Base-by-base conservation (phyloP, 2,888 invertebrate genomes). In the Ectemnius lituratus region DNA sequence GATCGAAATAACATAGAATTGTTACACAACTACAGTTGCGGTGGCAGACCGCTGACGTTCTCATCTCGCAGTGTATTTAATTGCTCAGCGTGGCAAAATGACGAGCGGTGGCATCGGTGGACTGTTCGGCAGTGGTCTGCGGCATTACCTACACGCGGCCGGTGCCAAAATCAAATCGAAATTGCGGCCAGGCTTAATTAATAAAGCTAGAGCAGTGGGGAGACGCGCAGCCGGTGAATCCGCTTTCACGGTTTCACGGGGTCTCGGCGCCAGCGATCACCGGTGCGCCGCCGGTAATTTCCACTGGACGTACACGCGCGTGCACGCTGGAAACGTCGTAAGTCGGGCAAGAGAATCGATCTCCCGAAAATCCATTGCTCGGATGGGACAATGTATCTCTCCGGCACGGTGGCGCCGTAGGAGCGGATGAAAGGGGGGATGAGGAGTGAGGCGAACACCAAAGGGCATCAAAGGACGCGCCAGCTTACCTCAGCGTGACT, bases 401-500 rank as follows among this genome's bases (percentile, higher is more conserved):
- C n/a, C 13, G 52, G 52, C 52, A 52, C 14, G 52, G 16, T 5
- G 16, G 16, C 4, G 16, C 52, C 14, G 16, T 5, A 11, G 16
- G 16, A 11, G 16, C 52, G 5, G 52, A 1, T 1, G 52, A 49
- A 49, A 11, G 49, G n/a, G 49, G 49, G 46, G 13, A 27, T 3
- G 16, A 8, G 37, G 49, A 49, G 62, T 20, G 14, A 58, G 27
- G 27, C 14, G 27, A 49, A 59, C 27, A 13, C 62, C 14, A 60
- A 67, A 65, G 46, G 47, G 37, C 57, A 75, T 62, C 16, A 59
- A 59, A 46, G 28, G 62, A 65, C 20, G 28, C 37, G 56, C 46
- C 63, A 67, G 59, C 20, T 23, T 45, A 37, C 61, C 57, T 69
- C 61, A 8, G 65, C 65, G 63, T 52, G 75, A 67, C 37, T 78